phyloP scores from a whole-genome alignment of 2,113 vertebrate genomes.

The Tenrec ecaudatus region DNA sequence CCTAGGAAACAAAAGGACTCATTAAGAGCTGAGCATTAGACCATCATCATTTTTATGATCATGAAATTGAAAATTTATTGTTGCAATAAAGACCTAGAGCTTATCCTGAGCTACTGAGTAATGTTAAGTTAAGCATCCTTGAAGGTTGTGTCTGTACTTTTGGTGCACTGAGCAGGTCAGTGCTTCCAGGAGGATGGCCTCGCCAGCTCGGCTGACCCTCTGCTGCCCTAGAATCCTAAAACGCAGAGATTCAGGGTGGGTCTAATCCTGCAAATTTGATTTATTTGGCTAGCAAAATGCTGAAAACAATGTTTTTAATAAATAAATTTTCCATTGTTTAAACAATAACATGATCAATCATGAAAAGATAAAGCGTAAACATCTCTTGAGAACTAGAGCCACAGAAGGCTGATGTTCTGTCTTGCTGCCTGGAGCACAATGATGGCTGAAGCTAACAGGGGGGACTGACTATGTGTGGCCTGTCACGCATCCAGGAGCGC shows the following conservation, averaged over 20 bases:
- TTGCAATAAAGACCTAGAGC: background rate
- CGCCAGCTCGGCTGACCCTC: background rate
- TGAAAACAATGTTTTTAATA: background rate
- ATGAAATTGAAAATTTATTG: background rate
- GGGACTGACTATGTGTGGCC: background rate
- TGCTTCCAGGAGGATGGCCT: background rate
- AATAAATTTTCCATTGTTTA: background rate
- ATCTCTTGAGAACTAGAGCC: constrained; percentile 18
- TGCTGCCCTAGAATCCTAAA: background rate
- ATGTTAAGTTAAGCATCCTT: background rate
- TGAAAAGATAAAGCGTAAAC: background rate
- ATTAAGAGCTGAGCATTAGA: background rate
- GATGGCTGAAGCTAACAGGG: background rate
- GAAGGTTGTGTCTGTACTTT: background rate
- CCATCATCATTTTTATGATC: background rate
- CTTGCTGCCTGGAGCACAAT: background rate
- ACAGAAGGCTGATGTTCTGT: background rate
- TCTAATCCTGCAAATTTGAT: background rate
- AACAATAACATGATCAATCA: background rate
- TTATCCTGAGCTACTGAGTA: background rate
- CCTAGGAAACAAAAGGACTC: background rate
- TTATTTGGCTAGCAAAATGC: background rate
- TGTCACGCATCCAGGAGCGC: background rate
- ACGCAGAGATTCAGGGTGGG: background rate
- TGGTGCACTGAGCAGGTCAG: background rate